A percentile compares a stretch with the other conserved stretches of the same genome.
These are phyloP conservation scores for Hiodon alosoides DNA, from an alignment of 2,113 vertebrate genomes.

Conservation along the genomic window DNA sequence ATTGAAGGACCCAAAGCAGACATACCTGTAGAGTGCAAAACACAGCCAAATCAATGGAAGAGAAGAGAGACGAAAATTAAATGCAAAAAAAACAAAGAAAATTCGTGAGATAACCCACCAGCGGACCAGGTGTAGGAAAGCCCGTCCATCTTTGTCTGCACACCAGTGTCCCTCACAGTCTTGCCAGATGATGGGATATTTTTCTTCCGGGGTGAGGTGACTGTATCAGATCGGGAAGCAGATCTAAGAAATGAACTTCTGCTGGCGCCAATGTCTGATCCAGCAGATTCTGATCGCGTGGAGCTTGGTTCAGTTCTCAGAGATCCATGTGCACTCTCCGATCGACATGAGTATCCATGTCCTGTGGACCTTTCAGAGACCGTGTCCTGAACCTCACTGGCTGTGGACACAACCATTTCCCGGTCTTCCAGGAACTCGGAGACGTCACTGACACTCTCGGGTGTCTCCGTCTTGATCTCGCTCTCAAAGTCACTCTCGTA, in stretches of 20 bases:
- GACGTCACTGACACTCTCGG: constrained; percentile 47
- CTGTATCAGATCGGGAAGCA: constrained; percentile 11
- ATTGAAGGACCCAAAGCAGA: constrained; percentile 26
- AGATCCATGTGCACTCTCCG: constrained; percentile 9
- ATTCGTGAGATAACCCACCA: constrained; percentile 53
- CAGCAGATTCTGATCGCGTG: constrained; percentile 18
- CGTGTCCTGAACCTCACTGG: neutral
- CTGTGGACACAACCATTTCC: constrained; percentile 21
- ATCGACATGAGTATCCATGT: constrained; percentile 20
- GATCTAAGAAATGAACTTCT: constrained; percentile 24
- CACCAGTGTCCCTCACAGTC: constrained; percentile 57
- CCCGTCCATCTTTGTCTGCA: constrained; percentile 62
- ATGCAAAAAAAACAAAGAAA: neutral
- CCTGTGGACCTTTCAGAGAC: neutral
- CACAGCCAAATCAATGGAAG: neutral
- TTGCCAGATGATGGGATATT: neutral
- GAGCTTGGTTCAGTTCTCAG: neutral
- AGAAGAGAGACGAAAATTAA: neutral
- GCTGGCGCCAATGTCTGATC: constrained; percentile 7
- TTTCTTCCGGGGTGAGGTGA: constrained; percentile 13
- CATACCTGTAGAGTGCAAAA: constrained; percentile 34
- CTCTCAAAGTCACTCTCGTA: constrained; percentile 67
- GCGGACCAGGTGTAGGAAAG: constrained; percentile 44
- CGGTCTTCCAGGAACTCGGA: constrained; percentile 57
- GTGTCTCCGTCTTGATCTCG: constrained; percentile 39